Evolutionary conservation across 2,797 vertebrate genomes (phyloP).

Genomic region (Hirundo rustica): DNA sequence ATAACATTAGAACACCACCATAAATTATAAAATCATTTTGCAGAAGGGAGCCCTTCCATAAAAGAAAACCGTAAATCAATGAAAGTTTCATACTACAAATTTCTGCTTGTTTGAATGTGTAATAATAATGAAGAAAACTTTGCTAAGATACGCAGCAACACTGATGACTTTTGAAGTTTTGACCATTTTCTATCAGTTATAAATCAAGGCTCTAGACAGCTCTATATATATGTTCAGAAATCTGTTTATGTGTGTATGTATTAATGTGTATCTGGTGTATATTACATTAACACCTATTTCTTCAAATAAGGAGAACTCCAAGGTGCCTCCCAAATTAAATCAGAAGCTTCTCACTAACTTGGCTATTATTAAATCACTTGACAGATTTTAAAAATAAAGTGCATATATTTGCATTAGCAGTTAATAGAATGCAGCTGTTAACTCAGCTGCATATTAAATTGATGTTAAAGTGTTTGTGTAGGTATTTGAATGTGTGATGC

Average conservation of each 20-base stretch:
- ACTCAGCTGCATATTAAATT: background rate
- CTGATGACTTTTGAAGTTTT: background rate
- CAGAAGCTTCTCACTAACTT: background rate
- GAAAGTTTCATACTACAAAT: background rate
- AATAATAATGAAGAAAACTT: background rate
- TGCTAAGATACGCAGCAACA: background rate
- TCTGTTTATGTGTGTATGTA: background rate
- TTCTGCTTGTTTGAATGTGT: background rate
- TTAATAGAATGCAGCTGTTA: background rate
- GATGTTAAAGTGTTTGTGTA: background rate
- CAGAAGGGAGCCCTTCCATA: background rate
- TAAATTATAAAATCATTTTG: background rate
- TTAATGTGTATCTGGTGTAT: background rate
- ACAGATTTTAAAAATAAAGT: background rate
- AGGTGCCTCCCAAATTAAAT: background rate
- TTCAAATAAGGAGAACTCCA: background rate
- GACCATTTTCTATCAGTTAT: background rate
- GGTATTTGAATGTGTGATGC: background rate
- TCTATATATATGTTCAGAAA: background rate
- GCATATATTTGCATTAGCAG: background rate
- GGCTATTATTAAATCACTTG: background rate
- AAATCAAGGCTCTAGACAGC: background rate
- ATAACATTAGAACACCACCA: background rate
- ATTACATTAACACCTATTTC: background rate
- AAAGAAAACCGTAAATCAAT: background rate